Percentiles rank a stretch among this genome's conserved stretches.
Conservation (phyloP, 2,797 vertebrate species). For the Pitangus sulphuratus region DNA sequence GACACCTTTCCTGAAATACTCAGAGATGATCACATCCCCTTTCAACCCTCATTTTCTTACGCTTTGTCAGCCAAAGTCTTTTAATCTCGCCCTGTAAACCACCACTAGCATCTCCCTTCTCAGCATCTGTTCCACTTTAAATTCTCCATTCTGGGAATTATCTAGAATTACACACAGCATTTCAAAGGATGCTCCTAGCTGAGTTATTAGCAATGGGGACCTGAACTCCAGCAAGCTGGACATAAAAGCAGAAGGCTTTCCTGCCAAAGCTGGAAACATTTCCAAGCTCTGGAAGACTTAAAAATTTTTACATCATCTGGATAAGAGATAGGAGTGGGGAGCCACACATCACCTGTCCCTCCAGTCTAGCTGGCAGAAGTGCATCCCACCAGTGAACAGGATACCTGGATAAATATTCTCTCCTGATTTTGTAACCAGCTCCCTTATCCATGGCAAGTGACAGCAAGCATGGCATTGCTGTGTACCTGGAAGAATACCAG, state of each 20-base stretch:
- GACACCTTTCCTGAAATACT: neutral
- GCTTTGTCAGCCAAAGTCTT: neutral
- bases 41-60: neutral
- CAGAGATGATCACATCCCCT: neutral
- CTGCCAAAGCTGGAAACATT: neutral
- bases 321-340: neutral
- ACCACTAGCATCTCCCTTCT: neutral
- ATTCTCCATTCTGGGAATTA: slow-evolving; percentile 1
- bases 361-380: neutral
- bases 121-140: slow-evolving; percentile 4
- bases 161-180: neutral
- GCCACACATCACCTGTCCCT: neutral
- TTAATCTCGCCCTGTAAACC: neutral
- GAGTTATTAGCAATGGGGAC: neutral
- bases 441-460: neutral
- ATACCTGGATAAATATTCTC: neutral
- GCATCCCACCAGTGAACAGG: neutral
- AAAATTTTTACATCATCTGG: neutral
- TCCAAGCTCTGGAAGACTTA: neutral
- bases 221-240: neutral
- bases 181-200: slow-evolving; percentile 23
- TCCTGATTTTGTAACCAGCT: neutral
- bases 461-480: neutral
- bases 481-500: neutral
- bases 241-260: neutral